Percentiles rank a stretch among this genome's conserved stretches.
phyloP scores from a whole-genome alignment of 2,113 vertebrate species.

The Hiodon alosoides region DNA sequence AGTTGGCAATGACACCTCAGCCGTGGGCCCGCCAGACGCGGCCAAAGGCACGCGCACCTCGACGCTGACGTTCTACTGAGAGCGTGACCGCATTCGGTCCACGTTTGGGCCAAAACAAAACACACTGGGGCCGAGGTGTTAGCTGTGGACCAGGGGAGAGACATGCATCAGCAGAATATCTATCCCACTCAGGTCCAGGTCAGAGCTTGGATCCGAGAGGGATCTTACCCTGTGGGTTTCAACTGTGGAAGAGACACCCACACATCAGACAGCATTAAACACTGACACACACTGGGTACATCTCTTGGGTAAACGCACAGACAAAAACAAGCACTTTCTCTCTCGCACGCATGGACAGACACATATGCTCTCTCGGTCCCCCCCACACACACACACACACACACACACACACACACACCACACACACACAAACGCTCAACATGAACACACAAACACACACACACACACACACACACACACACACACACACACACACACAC shows the following conservation, averaged over 20 bases:
- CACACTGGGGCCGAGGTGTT: background rate
- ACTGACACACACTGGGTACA: no score
- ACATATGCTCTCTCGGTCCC: no score
- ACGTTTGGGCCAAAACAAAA: background rate
- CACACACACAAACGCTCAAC: conserved; percentile 1
- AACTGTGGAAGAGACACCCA: background rate
- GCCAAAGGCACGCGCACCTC: background rate
- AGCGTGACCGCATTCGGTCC: conserved; percentile 1
- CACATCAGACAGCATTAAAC: background rate
- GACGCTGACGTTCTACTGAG: background rate
- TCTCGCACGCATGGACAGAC: background rate
- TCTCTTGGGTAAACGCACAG: background rate
- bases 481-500: background rate
- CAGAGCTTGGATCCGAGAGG: conserved; percentile 1
- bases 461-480: background rate
- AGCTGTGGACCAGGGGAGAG: background rate
- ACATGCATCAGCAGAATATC: conserved; percentile 9
- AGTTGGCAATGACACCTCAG: background rate
- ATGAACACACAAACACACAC: background rate
- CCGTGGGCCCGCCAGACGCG: no score
- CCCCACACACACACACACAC: background rate
- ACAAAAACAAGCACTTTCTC: conserved; percentile 1
- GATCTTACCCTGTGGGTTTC: background rate
- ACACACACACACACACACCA: background rate
- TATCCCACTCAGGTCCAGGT: background rate